Evolutionary conservation across 2,888 invertebrate genomes (phyloP), one percentile per base, ranked within the genome.

Genomic region (Epinotia bilunana): DNA sequence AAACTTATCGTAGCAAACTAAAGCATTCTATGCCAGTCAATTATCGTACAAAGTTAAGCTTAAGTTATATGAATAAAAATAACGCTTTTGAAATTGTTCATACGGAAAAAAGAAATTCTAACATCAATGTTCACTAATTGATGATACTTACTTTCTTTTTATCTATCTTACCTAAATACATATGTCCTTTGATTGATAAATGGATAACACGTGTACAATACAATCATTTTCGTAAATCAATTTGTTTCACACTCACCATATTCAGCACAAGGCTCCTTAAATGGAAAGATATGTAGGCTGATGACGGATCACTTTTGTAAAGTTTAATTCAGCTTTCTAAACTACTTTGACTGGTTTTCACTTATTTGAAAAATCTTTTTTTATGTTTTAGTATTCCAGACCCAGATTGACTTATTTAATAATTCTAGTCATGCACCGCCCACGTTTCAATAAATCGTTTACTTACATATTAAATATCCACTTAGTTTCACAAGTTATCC

Each of bases 231-330:
- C 20, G 39, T 9, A 68, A 58, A 60, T 69, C 43, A 74, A 74
- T 64, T 64, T 33, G 63, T 63, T 74, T 74, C 63, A 58, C 74
- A 74, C 64, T 60, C 13, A 12, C 33, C 64, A 70, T 60, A 65
- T 63, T 72, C 58, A 63, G 58, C 69, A 16, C 43, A n/a, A 43
- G n/a, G 1, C 3, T 12, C 33, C 33, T 6, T 58, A 70, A 69
- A 64, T 58, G 63, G 69, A 70, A 58, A 70, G 33, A 57, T 28
- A 73, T 58, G 74, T 74, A 58, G 74, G 74, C 58, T 49, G 69
- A 55, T 70, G 69, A 74, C 46, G 39, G 69, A 74, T 70, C 39
- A 58, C 33, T 20, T 62, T 72, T 49, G 46, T 49, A 58, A 74
- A 49, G 13, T 53, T 69, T n/a, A 57, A 49, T 57, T 49, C 28